Conservation (phyloP, 2,113 vertebrate species). For the Poeciliopsis occidentalis region DNA sequence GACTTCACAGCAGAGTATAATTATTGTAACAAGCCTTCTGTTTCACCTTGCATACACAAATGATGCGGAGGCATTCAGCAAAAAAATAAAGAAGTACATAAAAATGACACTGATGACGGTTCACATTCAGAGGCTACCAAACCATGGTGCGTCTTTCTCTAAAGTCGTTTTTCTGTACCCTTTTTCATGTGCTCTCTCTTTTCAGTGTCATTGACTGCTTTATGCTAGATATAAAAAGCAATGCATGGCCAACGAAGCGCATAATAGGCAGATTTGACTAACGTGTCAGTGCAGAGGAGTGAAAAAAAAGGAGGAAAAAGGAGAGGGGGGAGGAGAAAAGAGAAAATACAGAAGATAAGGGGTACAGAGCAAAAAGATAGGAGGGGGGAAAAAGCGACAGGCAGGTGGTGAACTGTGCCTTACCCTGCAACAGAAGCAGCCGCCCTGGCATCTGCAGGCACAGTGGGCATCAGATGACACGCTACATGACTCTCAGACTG, state of each 20-base stretch:
- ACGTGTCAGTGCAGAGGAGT: conserved; percentile 63
- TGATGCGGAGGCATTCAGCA: conserved; percentile 40
- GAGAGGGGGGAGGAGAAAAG: not conserved
- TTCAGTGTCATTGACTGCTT: conserved; percentile 71
- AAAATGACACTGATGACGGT: conserved; percentile 50
- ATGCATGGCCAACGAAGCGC: conserved; percentile 67
- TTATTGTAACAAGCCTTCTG: conserved; percentile 64
- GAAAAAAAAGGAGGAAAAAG: conserved; percentile 48
- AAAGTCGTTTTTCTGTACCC: conserved; percentile 3
- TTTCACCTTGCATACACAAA: conserved; percentile 42
- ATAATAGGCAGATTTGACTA: conserved; percentile 74
- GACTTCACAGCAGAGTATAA: conserved; percentile 58
- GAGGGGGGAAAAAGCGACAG: conserved; percentile 17
- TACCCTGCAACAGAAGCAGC: conserved; percentile 55
- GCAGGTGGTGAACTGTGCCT: conserved; percentile 54
- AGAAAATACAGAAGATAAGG: not conserved
- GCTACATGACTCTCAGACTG: conserved; percentile 52
- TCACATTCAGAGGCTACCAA: conserved; percentile 49
- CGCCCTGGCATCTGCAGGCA: conserved; percentile 65
- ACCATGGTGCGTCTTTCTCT: conserved; percentile 40
- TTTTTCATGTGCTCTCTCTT: conserved; percentile 54
- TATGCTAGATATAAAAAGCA: conserved; percentile 75
- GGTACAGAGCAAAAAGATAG: conserved; percentile 12
- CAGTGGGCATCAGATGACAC: conserved; percentile 63
- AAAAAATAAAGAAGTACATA: conserved; percentile 33